These are phyloP conservation scores for Umimayanthus chanpuru DNA, from an alignment of 92 coral and sea anemone genomes.

Conservation along the genomic window DNA sequence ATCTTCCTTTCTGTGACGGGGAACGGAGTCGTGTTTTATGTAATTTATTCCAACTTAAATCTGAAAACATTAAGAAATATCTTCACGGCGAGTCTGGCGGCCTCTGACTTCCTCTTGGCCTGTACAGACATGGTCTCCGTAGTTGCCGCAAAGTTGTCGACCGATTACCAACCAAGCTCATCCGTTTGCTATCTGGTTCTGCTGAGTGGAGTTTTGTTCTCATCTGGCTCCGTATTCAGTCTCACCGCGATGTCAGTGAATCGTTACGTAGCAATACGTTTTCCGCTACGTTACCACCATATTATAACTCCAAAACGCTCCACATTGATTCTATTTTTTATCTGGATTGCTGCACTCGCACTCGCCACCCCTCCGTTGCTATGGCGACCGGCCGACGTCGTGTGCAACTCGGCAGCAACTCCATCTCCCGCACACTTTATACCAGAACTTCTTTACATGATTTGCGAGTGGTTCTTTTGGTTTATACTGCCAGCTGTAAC, in stretches of 20 bases:
- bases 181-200: constrained; percentile 69
- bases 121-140: constrained; percentile 71
- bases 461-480: constrained; percentile 79
- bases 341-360: constrained; percentile 70
- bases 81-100: constrained; percentile 73
- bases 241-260: constrained; percentile 76
- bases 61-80: constrained; percentile 65
- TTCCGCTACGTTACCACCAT: constrained; percentile 69
- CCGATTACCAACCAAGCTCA: constrained; percentile 54
- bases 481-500: constrained; percentile 63
- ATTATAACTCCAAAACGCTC: constrained; percentile 70
- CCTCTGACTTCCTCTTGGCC: constrained; percentile 66
- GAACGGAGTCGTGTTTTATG: constrained; percentile 62
- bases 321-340: constrained; percentile 40
- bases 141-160: constrained; percentile 56
- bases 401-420: constrained; percentile 62
- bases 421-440: constrained; percentile 68
- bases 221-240: constrained; percentile 73
- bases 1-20: constrained; percentile 62
- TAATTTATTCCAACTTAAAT: constrained; percentile 60
- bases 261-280: constrained; percentile 68
- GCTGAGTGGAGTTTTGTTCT: constrained; percentile 69
- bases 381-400: constrained; percentile 76
- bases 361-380: constrained; percentile 75
- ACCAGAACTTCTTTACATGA: constrained; percentile 71